These are phyloP conservation scores for Agrotis ipsilon DNA, from an alignment of 2,888 invertebrate species.

Conservation along the genomic window DNA sequence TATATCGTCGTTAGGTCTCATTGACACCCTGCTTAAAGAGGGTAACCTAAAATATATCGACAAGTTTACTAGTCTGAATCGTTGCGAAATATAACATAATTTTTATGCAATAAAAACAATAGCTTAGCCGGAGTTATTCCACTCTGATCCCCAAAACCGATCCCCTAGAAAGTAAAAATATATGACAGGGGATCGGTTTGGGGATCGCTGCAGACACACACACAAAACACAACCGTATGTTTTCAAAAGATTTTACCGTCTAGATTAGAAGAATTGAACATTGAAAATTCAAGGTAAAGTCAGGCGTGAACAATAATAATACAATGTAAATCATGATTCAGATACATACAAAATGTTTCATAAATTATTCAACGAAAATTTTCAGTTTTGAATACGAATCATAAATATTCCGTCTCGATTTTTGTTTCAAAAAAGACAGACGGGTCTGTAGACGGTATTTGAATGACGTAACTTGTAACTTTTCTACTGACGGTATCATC, in stretches of 20 bases:
- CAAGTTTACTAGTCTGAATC: background rate
- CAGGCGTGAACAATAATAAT: conserved; percentile 55
- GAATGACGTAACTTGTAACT: background rate
- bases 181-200: too few species aligned
- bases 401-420: conserved; percentile 37
- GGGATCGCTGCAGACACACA: background rate
- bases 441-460: background rate
- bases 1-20: too few species aligned
- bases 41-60: too few species aligned
- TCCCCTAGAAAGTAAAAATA: too few species aligned
- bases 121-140: too few species aligned
- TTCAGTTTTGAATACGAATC: conserved; percentile 49
- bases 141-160: too few species aligned
- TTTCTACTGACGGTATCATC: background rate
- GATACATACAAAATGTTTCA: conserved; percentile 62
- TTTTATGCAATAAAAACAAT: conserved; percentile 1
- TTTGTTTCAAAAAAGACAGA: conserved; percentile 20
- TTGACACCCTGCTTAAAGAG: too few species aligned
- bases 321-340: conserved; percentile 55
- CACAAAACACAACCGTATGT: conserved; percentile 28
- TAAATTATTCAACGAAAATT: conserved; percentile 58
- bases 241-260: conserved; percentile 64
- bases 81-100: background rate
- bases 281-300: conserved; percentile 60
- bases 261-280: conserved; percentile 62